Percentiles rank a stretch among this genome's conserved stretches.
Evolutionary conservation across 2,797 vertebrate genomes (phyloP).

Genomic region (Enteromius viviparus): DNA sequence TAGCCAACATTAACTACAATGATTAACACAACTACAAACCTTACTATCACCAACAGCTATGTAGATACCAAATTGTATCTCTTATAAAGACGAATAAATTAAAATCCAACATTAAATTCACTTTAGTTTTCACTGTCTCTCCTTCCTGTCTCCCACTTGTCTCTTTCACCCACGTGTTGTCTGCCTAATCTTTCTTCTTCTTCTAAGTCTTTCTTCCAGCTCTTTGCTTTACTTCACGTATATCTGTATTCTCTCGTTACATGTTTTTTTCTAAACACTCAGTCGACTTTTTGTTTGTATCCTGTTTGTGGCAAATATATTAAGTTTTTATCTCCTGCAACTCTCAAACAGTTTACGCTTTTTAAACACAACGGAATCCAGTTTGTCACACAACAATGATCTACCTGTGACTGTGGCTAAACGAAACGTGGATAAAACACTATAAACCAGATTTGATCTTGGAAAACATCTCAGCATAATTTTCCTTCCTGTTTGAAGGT

Average conservation of each 20-base stretch:
- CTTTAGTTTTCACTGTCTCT: not conserved
- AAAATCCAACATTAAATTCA: not conserved
- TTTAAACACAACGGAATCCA: constrained; percentile 8
- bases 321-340: not conserved
- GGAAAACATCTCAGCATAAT: constrained; percentile 9
- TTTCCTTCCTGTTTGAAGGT: not conserved
- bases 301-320: not conserved
- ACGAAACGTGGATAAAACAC: constrained; percentile 3
- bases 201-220: not conserved
- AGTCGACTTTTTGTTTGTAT: constrained; percentile 17
- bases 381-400: constrained; percentile 24
- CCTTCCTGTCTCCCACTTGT: not conserved
- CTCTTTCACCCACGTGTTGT: constrained; percentile 16
- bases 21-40: not conserved
- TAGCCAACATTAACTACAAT: not conserved
- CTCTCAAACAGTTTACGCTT: constrained; percentile 14
- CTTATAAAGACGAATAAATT: not conserved
- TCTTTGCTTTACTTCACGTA: not conserved
- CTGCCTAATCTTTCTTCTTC: not conserved
- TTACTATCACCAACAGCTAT: not conserved
- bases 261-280: not conserved
- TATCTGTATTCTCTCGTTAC: constrained; percentile 23
- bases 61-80: not conserved
- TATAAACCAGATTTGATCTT: not conserved
- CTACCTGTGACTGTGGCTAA: not conserved